phyloP scores from a whole-genome alignment of 1,140 invertebrate genomes.

The Centruroides sculpturatus region DNA sequence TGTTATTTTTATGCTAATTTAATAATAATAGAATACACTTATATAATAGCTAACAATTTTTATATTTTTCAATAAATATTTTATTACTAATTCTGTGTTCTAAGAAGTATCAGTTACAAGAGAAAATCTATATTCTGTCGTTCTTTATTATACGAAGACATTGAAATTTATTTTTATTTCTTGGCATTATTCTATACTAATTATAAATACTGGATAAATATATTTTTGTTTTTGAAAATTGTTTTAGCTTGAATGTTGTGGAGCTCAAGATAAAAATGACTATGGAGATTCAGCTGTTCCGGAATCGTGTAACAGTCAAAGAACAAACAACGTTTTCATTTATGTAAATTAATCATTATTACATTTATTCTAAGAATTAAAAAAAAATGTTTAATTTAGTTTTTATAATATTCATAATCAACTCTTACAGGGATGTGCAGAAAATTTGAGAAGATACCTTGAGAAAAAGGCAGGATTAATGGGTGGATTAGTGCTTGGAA shows the following conservation, averaged over 20 bases:
- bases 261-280: slow-evolving; percentile 18
- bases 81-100: too few species aligned
- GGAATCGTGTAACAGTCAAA: slow-evolving; percentile 17
- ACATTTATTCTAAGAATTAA: not conserved
- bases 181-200: too few species aligned
- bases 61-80: too few species aligned
- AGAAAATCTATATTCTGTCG: too few species aligned
- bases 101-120: too few species aligned
- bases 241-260: slow-evolving; percentile 22
- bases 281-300: slow-evolving; percentile 18
- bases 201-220: too few species aligned
- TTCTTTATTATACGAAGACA: too few species aligned
- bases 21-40: too few species aligned
- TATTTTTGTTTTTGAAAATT: not conserved
- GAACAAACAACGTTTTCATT: slow-evolving; percentile 22
- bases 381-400: not conserved
- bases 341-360: slow-evolving; percentile 13
- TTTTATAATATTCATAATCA: not conserved
- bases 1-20: too few species aligned
- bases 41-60: too few species aligned
- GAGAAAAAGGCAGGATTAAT: slow-evolving; percentile 20
- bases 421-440: slow-evolving; percentile 19
- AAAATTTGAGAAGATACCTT: slow-evolving; percentile 20
- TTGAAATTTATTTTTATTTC: too few species aligned
- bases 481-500: slow-evolving; percentile 17